Evolutionary conservation across 2,888 invertebrate species (phyloP).

Genomic region (Sarcophaga caerulescens): DNA sequence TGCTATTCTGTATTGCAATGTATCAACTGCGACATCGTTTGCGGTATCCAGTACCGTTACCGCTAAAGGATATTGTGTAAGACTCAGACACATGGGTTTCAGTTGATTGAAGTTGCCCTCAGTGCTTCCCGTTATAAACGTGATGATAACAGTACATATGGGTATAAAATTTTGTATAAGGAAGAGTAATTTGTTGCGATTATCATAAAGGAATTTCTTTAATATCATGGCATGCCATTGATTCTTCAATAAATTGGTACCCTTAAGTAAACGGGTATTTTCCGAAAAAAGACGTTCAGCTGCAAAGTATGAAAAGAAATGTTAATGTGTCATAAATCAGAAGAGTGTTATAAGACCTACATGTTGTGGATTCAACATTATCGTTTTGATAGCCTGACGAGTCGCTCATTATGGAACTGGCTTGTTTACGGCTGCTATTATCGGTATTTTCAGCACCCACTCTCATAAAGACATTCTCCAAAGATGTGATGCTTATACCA

Average conservation of each 20-base stretch:
- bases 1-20: conserved; percentile 65
- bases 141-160: conserved; percentile 84
- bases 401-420: conserved; percentile 72
- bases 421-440: conserved; percentile 68
- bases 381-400: conserved; percentile 70
- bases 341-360: conserved; percentile 71
- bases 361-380: conserved; percentile 75
- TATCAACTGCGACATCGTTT: background rate
- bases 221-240: conserved; percentile 86
- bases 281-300: conserved; percentile 75
- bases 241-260: conserved; percentile 81
- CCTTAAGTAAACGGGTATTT: conserved; percentile 72
- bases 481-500: conserved; percentile 91
- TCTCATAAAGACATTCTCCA: conserved; percentile 94
- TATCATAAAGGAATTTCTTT: conserved; percentile 85
- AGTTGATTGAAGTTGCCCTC: conserved; percentile 81
- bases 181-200: conserved; percentile 86
- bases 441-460: conserved; percentile 82
- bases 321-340: too few species aligned
- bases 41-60: conserved; percentile 74
- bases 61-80: conserved; percentile 73
- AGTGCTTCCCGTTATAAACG: conserved; percentile 84
- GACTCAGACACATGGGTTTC: conserved; percentile 78
- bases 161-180: conserved; percentile 87
- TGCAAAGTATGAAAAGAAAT: conserved; percentile 63